These are phyloP conservation scores for Sebastes diaconus DNA, from an alignment of 2,797 vertebrate genomes.

Conservation along the genomic window DNA sequence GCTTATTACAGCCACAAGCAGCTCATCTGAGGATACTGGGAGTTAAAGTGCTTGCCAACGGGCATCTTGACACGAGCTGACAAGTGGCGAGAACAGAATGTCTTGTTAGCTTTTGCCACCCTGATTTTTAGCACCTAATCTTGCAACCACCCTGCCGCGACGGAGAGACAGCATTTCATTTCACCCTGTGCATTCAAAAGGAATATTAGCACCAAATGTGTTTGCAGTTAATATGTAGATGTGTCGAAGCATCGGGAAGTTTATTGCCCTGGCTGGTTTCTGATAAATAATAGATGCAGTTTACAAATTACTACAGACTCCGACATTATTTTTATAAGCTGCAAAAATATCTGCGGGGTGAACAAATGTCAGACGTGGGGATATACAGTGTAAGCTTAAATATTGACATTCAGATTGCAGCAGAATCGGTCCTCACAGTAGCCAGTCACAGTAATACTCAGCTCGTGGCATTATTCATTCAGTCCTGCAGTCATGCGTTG, in stretches of 20 bases:
- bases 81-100: conserved; percentile 52
- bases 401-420: conserved; percentile 64
- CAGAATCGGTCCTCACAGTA: conserved; percentile 39
- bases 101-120: conserved; percentile 59
- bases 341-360: conserved; percentile 48
- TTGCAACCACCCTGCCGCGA: not conserved
- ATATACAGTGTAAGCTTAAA: conserved; percentile 53
- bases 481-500: conserved; percentile 56
- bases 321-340: conserved; percentile 50
- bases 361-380: conserved; percentile 52
- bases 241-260: not conserved
- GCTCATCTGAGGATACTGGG: conserved; percentile 15
- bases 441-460: conserved; percentile 41
- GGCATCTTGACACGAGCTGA: conserved; percentile 51
- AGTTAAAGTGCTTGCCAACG: conserved; percentile 39
- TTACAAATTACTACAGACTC: conserved; percentile 50
- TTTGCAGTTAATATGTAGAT: conserved; percentile 14
- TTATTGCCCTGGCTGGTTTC: conserved; percentile 20
- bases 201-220: conserved; percentile 7
- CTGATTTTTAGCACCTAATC: conserved; percentile 50
- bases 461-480: conserved; percentile 65
- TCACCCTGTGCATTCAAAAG: not conserved
- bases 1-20: conserved; percentile 25
- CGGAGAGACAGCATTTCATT: conserved; percentile 3
- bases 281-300: conserved; percentile 60